Evolutionary conservation across 2,888 invertebrate genomes (phyloP), one percentile per base, ranked within the genome.

Genomic region (Cancer borealis): DNA sequence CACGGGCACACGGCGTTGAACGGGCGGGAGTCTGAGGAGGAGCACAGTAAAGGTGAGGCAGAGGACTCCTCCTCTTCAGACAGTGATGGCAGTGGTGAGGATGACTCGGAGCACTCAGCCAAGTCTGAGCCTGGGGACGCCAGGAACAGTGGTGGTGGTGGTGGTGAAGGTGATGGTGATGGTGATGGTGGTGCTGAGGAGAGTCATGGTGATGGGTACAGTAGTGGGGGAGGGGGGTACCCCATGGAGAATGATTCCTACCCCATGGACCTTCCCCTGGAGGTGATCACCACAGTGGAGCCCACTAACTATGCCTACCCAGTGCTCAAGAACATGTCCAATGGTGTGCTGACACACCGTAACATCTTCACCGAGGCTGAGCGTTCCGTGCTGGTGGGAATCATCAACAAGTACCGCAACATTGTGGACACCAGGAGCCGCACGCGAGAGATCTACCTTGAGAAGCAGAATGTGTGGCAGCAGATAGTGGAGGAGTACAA

Each of bases 381-480:
- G 90, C 95, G 95, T 17, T 91, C 95, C 1, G 95, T 95, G 10
- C 91, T 95, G 54, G 92, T 92, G 39, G 93, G 94, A n/a, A 95
- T 95, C 60, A 94, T 95, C 47, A 92, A 94, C 60, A 95, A 95
- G 66, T 95, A 95, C 89, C 93, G 95, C 30, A 94, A 95, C 45
- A 95, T 95, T 49, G 95, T 95, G 46, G 95, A 95, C 90, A 95
- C 95, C 0, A 45, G 95, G 17, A 95, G 95, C 84, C 91, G 95
- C n/a, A 95, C 95, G 3, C 60, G 95, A 1, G 95, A 95, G 54
- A 95, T 94, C 17, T 95, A 94, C 49, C 91, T 95, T 49, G 95
- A 95, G 54, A 95, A 95, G 88, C 95, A 95, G 88, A 95, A 84
- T 92, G 95, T 95, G 60, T 95, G 95, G 95, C 95, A 95, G 88